Percentiles rank a stretch among this genome's conserved stretches.
phyloP scores from a whole-genome alignment of 2,113 vertebrate genomes.

The Antennarius striatus region DNA sequence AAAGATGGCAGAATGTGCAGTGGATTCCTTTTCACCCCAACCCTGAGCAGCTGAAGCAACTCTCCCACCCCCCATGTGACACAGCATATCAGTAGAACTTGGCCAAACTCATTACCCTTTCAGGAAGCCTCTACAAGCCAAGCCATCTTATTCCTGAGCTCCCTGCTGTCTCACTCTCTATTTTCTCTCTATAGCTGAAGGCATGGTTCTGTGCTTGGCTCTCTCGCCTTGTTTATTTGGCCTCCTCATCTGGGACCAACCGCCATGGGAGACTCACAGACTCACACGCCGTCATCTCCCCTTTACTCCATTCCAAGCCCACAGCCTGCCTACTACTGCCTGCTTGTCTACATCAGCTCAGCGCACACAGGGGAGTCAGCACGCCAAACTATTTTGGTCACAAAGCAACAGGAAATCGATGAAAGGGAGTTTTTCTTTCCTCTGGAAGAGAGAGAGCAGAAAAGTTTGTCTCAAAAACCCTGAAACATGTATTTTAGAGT shows the following conservation, averaged over 20 bases:
- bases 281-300: constrained; percentile 41
- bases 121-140: constrained; percentile 34
- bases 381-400: constrained; percentile 62
- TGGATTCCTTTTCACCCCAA: constrained; percentile 1
- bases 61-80: constrained; percentile 5
- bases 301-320: constrained; percentile 37
- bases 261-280: constrained; percentile 57
- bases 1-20: background rate
- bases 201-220: constrained; percentile 31
- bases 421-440: constrained; percentile 35
- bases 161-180: constrained; percentile 27
- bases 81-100: constrained; percentile 41
- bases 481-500: constrained; percentile 5
- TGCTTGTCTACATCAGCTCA: constrained; percentile 55
- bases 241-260: constrained; percentile 49
- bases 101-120: constrained; percentile 68
- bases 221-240: constrained; percentile 58
- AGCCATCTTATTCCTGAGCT: constrained; percentile 52
- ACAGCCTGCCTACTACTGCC: constrained; percentile 38
- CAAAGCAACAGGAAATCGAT: constrained; percentile 72
- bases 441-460: constrained; percentile 17
- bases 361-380: constrained; percentile 43
- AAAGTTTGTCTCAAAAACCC: constrained; percentile 27
- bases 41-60: constrained; percentile 3
- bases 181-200: constrained; percentile 32